Percentiles rank a stretch among this genome's conserved stretches.
phyloP scores from a whole-genome alignment of 2,797 vertebrate genomes.

The Sebastes aleutianus region DNA sequence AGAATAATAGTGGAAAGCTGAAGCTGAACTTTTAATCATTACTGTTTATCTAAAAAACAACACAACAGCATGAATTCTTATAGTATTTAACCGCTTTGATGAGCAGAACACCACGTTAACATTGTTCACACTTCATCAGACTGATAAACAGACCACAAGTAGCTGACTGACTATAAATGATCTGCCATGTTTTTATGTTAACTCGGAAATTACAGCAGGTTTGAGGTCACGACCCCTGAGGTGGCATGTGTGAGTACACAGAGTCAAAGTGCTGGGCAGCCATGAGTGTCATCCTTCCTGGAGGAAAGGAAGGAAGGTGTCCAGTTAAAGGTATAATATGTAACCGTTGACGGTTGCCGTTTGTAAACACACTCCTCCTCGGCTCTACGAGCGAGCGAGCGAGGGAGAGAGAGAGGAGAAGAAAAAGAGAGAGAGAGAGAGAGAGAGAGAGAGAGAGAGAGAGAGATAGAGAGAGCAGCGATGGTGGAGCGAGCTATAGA shows the following conservation, averaged over 20 bases:
- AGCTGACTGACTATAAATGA: slow-evolving; percentile 34
- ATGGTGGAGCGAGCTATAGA: no score
- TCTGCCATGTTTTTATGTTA: slow-evolving; percentile 49
- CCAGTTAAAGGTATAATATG: not conserved
- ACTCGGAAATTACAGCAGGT: slow-evolving; percentile 10
- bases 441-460: no score
- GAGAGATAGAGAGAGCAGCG: no score
- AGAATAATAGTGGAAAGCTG: not conserved
- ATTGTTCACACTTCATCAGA: not conserved
- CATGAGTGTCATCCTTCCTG: not conserved
- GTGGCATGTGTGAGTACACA: not conserved
- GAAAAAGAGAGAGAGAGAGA: no score
- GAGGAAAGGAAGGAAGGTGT: not conserved
- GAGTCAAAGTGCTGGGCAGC: slow-evolving; percentile 22
- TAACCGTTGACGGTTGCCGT: no score
- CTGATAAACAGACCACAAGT: not conserved
- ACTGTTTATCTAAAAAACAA: not conserved
- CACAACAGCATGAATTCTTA: no score
- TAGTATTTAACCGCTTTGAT: not conserved
- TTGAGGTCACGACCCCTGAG: not conserved
- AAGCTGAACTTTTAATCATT: not conserved
- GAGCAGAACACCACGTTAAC: not conserved
- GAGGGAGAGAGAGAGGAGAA: no score
- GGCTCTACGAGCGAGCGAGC: no score
- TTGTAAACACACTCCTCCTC: no score